Evolutionary conservation across 1,140 invertebrate species (phyloP).

Genomic region (Ostrea edulis): DNA sequence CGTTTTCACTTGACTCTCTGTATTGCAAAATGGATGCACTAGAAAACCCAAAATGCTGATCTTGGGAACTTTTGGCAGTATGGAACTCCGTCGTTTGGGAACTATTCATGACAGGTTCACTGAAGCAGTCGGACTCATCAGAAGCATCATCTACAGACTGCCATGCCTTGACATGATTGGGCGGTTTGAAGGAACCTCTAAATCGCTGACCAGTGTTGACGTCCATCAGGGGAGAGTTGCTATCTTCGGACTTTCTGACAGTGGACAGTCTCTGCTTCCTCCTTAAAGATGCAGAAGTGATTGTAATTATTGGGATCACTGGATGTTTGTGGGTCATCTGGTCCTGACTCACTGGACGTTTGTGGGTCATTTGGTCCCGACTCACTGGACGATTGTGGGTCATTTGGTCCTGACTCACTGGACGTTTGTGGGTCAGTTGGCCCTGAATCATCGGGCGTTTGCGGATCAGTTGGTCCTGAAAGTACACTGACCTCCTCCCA

Average conservation of each 20-base stretch:
- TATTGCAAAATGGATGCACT: not conserved
- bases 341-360: not conserved
- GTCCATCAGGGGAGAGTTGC: not conserved
- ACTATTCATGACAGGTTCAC: not conserved
- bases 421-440: too few species aligned
- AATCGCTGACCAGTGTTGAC: not conserved
- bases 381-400: too few species aligned
- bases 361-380: not conserved
- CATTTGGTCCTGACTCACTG: not conserved
- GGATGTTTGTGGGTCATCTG: not conserved
- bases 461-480: too few species aligned
- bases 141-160: not conserved
- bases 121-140: not conserved
- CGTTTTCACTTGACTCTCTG: not conserved
- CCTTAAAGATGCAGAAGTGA: not conserved
- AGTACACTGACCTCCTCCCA: too few species aligned
- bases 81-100: not conserved
- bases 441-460: not conserved
- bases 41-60: not conserved
- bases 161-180: not conserved
- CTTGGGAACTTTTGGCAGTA: not conserved
- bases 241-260: not conserved
- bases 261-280: constrained; percentile 15
- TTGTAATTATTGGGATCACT: not conserved
- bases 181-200: not conserved